phyloP scores from a whole-genome alignment of 2,113 vertebrate genomes.

The Riparia riparia region DNA sequence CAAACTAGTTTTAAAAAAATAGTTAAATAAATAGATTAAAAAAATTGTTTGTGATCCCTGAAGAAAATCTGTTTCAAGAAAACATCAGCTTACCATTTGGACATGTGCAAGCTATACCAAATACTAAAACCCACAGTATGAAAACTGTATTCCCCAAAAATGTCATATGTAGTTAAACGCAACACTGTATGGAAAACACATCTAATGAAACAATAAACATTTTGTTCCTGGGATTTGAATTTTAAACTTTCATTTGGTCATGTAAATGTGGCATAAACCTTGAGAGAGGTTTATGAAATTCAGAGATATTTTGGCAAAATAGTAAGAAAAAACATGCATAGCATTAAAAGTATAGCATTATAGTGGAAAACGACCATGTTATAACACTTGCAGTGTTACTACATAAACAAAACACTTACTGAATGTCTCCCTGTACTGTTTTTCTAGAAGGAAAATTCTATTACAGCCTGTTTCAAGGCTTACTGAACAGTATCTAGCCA shows the following conservation, averaged over 20 bases:
- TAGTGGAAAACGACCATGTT: background rate
- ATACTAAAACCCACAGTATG: background rate
- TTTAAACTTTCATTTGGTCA: background rate
- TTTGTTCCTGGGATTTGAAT: background rate
- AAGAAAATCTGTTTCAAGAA: background rate
- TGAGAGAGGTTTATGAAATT: too few relatives aligned
- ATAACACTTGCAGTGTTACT: background rate
- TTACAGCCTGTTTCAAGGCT: conserved; percentile 30
- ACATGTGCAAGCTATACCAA: background rate
- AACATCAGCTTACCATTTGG: background rate
- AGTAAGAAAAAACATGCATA: background rate
- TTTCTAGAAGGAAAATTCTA: background rate
- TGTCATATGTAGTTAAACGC: background rate
- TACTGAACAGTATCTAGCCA: background rate
- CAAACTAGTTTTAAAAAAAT: accelerated
- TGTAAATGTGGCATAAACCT: accelerated
- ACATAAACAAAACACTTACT: background rate
- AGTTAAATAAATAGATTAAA: background rate
- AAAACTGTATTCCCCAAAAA: background rate
- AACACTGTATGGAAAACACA: background rate
- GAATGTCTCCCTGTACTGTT: background rate
- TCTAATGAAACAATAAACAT: background rate
- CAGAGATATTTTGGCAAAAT: background rate
- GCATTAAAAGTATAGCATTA: background rate
- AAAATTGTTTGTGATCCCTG: background rate